A percentile compares a stretch with the other conserved stretches of the same genome.
Evolutionary conservation across 2,113 vertebrate species (phyloP).

Genomic region (mouse (Mus musculus)): GRCm39 chr12:96191001-96191500

Average conservation of each 20-base stretch:
- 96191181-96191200: constrained; percentile 26
- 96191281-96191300: not conserved
- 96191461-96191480: not conserved
- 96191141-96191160: constrained; percentile 30
- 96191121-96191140: constrained; percentile 6
- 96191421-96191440: constrained; percentile 36
- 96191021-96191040: not conserved
- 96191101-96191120: not conserved
- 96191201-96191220: not conserved
- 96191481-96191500: constrained; percentile 32
- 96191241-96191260: constrained; percentile 42
- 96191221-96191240: constrained; percentile 22
- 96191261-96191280: not conserved
- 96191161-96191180: constrained; percentile 44
- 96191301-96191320: not conserved
- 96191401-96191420: constrained; percentile 58
- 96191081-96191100: not conserved
- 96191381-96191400: constrained; percentile 53
- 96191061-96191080: not conserved
- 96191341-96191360: constrained; percentile 53
- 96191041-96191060: not conserved
- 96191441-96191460: constrained; percentile 46
- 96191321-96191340: constrained; percentile 13
- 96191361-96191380: constrained; percentile 35
- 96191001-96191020: not conserved